Percentiles rank a stretch among this genome's conserved stretches.
phyloP scores from a whole-genome alignment of 2,797 vertebrate species.

The Parambassis ranga region DNA sequence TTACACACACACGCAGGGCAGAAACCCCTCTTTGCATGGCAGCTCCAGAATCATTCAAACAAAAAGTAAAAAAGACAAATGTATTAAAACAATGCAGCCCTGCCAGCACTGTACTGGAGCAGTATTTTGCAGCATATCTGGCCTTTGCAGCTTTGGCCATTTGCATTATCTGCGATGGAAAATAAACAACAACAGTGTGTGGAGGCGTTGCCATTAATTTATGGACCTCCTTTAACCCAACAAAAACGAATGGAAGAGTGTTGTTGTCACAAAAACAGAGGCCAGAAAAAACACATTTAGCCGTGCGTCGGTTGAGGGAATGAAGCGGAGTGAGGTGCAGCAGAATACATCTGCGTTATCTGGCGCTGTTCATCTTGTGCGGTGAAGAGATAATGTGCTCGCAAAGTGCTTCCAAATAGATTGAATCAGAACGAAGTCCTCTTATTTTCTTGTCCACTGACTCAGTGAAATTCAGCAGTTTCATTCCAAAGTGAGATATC shows the following conservation, averaged over 20 bases:
- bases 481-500: slow-evolving; percentile 16
- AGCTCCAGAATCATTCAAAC: background rate
- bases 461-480: slow-evolving; percentile 27
- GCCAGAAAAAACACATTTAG: slow-evolving; percentile 2
- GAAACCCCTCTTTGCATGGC: background rate
- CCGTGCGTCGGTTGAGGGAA: background rate
- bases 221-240: slow-evolving; percentile 31
- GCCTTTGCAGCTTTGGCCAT: slow-evolving; percentile 22
- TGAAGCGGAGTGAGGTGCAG: background rate
- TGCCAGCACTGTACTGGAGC: no score
- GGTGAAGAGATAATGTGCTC: slow-evolving; percentile 36
- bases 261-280: background rate
- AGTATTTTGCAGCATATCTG: slow-evolving; percentile 23
- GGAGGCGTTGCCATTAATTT: slow-evolving; percentile 52
- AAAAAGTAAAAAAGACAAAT: background rate
- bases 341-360: slow-evolving; percentile 25
- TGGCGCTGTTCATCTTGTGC: slow-evolving; percentile 27
- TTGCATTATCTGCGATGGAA: slow-evolving; percentile 28
- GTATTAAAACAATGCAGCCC: background rate
- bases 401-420: slow-evolving; percentile 56
- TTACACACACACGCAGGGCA: background rate
- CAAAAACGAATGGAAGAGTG: slow-evolving; percentile 37
- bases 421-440: slow-evolving; percentile 42
- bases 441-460: slow-evolving; percentile 53
- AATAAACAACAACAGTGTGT: slow-evolving; percentile 33